phyloP scores from a whole-genome alignment of 2,797 vertebrate species.

The Ceryle rudis region DNA sequence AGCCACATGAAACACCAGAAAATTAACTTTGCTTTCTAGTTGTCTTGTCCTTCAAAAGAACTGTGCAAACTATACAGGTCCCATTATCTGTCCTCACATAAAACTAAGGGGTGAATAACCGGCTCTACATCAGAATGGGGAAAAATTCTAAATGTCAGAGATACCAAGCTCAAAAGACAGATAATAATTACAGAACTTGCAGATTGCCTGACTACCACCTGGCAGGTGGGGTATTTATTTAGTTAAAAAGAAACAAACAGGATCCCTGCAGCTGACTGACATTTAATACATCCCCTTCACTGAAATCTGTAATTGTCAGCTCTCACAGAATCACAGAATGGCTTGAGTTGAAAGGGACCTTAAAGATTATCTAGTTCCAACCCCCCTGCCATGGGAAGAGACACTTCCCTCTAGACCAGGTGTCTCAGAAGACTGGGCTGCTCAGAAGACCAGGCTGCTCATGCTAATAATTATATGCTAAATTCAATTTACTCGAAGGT shows the following conservation, averaged over 20 bases:
- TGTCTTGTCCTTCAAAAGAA: neutral
- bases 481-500: conserved; percentile 6
- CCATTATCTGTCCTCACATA: neutral
- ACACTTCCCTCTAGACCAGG: too few species aligned
- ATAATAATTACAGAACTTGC: neutral
- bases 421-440: too few species aligned
- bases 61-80: neutral
- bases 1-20: neutral
- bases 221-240: neutral
- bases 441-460: too few species aligned
- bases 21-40: neutral
- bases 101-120: neutral
- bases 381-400: too few species aligned
- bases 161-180: neutral
- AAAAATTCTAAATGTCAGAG: neutral
- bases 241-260: neutral
- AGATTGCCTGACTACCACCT: neutral
- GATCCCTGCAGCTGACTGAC: neutral
- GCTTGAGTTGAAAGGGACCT: too few species aligned
- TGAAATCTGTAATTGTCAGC: neutral
- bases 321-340: neutral
- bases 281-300: neutral
- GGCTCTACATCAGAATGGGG: neutral
- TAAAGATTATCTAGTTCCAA: too few species aligned
- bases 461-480: neutral